phyloP scores from a whole-genome alignment of 2,113 vertebrate species.

The Antechinus stuartii region DNA sequence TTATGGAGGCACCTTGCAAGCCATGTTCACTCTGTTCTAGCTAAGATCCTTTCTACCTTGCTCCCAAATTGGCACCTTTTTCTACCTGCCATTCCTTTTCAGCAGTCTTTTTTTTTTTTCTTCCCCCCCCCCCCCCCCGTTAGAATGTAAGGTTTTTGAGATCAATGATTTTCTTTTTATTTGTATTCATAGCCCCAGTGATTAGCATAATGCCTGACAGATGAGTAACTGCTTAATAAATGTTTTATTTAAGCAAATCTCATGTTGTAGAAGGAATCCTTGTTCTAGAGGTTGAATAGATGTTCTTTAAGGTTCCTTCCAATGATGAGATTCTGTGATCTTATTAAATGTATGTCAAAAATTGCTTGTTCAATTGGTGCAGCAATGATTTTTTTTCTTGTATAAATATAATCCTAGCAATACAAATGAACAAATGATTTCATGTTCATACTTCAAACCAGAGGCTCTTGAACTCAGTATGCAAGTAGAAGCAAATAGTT shows the following conservation, averaged over 20 bases:
- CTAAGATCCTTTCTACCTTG: background rate
- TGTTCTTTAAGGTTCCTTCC: background rate
- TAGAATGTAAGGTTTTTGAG: background rate
- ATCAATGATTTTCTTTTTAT: background rate
- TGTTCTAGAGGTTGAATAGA: background rate
- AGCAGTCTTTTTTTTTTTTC: background rate
- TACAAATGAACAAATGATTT: background rate
- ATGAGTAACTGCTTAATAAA: background rate
- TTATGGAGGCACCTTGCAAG: background rate
- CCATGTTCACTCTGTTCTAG: background rate
- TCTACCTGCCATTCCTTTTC: background rate
- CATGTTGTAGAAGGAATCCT: background rate
- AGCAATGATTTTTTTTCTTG: background rate
- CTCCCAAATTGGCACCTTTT: background rate
- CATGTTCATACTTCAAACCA: slow-evolving; percentile 12
- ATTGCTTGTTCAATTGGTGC: background rate
- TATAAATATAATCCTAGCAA: background rate
- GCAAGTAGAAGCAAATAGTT: background rate
- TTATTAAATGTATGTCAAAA: background rate
- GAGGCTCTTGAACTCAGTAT: background rate
- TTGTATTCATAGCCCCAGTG: background rate
- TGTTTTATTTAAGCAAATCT: background rate
- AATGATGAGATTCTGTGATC: background rate
- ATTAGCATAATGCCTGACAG: background rate
- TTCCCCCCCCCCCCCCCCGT: background rate